These are phyloP conservation scores for Cephus sareptanus DNA, from an alignment of 2,888 invertebrate species.

Conservation along the genomic window DNA sequence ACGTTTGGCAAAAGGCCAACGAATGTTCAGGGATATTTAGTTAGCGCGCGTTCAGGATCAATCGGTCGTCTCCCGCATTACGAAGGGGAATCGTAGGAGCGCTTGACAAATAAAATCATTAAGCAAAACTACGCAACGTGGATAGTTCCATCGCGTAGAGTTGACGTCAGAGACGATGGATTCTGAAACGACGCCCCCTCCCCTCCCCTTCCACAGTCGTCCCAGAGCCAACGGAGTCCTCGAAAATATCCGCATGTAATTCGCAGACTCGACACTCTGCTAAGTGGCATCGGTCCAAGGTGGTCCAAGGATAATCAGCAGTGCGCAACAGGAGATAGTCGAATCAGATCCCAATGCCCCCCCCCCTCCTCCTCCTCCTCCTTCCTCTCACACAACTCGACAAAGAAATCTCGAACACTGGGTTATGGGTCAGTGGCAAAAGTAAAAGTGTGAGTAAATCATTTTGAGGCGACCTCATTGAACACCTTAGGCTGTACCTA, in stretches of 20 bases:
- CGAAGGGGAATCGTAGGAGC: background rate
- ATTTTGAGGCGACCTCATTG: background rate
- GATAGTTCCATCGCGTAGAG: slow-evolving; percentile 32
- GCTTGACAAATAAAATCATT: slow-evolving; percentile 28
- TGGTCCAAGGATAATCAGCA: background rate
- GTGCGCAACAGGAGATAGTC: background rate
- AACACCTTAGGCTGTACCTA: background rate
- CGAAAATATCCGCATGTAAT: background rate
- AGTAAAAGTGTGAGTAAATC: background rate
- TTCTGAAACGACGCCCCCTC: slow-evolving; percentile 24
- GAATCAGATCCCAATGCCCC: background rate
- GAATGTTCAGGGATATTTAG: no score
- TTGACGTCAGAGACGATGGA: slow-evolving; percentile 29
- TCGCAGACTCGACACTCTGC: background rate
- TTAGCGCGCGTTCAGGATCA: no score
- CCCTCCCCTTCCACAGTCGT: background rate
- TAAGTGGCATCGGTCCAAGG: background rate
- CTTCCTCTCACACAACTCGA: background rate
- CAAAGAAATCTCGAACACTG: background rate
- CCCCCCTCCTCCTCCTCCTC: background rate
- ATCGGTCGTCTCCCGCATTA: background rate
- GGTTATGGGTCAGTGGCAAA: slow-evolving; percentile 4
- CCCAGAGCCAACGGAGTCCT: background rate
- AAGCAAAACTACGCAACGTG: slow-evolving; percentile 33
- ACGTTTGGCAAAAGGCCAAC: no score